Conservation (phyloP, 1,140 invertebrate genomes). For the Ceratina japonica region DNA sequence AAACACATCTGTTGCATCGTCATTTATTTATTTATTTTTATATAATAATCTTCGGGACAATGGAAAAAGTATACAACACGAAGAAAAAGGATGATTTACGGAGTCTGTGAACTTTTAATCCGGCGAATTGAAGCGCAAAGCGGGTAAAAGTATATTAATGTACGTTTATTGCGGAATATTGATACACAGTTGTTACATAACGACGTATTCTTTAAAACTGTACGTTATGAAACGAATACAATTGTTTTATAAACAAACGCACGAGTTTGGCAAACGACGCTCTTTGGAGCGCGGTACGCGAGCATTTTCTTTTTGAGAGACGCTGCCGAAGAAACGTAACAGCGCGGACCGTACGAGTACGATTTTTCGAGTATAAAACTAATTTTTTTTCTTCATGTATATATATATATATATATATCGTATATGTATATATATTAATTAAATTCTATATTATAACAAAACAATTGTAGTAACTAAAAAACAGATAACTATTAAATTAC, state of each 20-base stretch:
- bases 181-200: conserved; percentile 53
- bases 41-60: not conserved
- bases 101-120: too few species aligned
- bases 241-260: conserved; percentile 26
- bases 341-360: not conserved
- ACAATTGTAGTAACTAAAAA: conserved; percentile 43
- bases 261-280: conserved; percentile 7
- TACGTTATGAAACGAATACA: conserved; percentile 2
- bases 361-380: conserved; percentile 37
- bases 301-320: not conserved
- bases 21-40: not conserved
- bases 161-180: conserved; percentile 58
- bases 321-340: not conserved
- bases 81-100: not conserved
- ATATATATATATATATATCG: conserved; percentile 11
- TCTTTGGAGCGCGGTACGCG: not conserved
- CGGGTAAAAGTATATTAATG: conserved; percentile 26
- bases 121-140: too few species aligned
- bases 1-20: not conserved
- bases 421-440: conserved; percentile 37
- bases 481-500: conserved; percentile 38
- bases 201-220: not conserved
- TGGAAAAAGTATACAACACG: not conserved
- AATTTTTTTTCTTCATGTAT: conserved; percentile 11
- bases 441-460: conserved; percentile 43